Base-by-base conservation (phyloP, 2,797 vertebrate species). In the Siniperca obscura region DNA sequence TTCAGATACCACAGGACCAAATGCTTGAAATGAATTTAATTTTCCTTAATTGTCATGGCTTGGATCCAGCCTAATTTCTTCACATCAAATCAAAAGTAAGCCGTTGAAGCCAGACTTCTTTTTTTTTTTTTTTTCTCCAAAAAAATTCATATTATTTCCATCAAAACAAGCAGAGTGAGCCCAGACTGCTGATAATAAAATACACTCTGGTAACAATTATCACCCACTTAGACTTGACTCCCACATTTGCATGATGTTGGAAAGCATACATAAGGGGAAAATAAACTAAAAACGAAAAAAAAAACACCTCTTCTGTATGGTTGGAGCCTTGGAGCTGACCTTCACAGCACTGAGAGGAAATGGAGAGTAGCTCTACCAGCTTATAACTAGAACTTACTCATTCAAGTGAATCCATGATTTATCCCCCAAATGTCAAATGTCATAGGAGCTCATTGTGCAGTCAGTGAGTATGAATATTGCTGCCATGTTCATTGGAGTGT, bases 401-500 rank as follows among this genome's bases (percentile, higher is more conserved):
- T 89, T 93, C 93, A 87, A 91, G 88, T 93, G 91, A 90, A 93
- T 92, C 92, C 83, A 74, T 81, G 90, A 94, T 94, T 93, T 92
- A 93, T 92, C 84, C 91, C 81, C 81, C 82, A 91, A 94, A 94
- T 94, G 93, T 93, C 93, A 95, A 85, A 91, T 93, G 93, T 91
- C 91, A 90, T 73, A 90, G 86, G 85, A 86, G 85, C 91, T 93
- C 66, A 82, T 91, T 92, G 92, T 91, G 91, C 87, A 91, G 90
- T 75, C 88, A 90, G 85, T 72, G 81, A 80, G 88, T 90, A 88
- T 90, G 90, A 92, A 91, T 90, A 93, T 92, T 88, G 89, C 85
- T 89, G 87, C 86, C 83, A 76, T 89, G 91, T 76, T 90, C 90
- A 81, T 13, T 85, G 86, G 80, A 59, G 80, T 90, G 91, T 86